Conservation (phyloP, 2,113 vertebrate species). For the Chloroceryle aenea region DNA sequence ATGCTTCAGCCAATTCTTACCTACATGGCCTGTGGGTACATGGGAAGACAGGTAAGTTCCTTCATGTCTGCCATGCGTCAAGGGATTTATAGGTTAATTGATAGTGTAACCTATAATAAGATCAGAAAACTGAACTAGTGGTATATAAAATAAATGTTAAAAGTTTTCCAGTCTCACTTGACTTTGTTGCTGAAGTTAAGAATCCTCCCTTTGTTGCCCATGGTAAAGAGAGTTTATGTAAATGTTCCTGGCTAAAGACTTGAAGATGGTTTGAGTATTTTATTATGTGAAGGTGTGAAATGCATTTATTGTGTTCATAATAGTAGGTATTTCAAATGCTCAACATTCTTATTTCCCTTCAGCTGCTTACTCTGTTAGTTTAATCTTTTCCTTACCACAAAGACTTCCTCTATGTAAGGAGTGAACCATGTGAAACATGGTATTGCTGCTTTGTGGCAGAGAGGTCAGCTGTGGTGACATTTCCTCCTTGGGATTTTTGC, state of each 20-base stretch:
- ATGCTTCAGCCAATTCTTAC: conserved; percentile 99
- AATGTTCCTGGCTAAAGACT: not conserved
- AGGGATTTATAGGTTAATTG: not conserved
- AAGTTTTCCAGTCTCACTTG: not conserved
- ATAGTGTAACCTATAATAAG: not conserved
- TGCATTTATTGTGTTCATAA: not conserved
- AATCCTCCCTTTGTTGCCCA: accelerated
- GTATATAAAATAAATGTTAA: not conserved
- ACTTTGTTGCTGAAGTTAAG: not conserved
- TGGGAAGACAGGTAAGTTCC: conserved; percentile 93
- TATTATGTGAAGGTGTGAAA: not conserved
- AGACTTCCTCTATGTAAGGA: not conserved
- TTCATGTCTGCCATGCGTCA: not conserved
- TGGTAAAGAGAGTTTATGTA: not conserved
- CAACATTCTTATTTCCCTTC: not conserved
- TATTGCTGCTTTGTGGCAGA: not conserved
- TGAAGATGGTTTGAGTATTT: not conserved
- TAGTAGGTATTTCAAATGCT: not conserved
- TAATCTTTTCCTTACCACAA: not conserved
- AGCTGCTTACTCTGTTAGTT: not conserved
- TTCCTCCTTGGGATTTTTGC: not conserved
- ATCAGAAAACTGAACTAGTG: not conserved
- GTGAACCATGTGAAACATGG: not conserved
- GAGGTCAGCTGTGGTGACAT: not conserved
- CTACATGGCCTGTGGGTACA: conserved; percentile 99